Base-by-base conservation (phyloP, 2,888 invertebrate species). In the Athrips mouffetella region DNA sequence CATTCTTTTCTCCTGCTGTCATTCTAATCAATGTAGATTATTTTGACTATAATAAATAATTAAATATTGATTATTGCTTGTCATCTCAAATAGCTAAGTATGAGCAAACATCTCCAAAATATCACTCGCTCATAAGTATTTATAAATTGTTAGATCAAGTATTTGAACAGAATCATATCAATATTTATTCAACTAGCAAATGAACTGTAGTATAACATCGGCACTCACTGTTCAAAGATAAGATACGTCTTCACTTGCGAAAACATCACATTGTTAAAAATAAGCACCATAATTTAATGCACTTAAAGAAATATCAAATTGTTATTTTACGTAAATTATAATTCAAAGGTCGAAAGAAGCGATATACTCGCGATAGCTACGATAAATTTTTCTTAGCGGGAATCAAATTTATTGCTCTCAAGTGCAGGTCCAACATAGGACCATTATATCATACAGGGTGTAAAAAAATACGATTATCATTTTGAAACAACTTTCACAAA, bases 101-200 rank as follows among this genome's bases (percentile, higher is more conserved):
- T 15, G 8, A 20, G 31, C 16, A 45, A 21, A 44, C 18, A 31
- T 21, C 20, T 13, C n/a, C 18, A 13, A 2, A n/a, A 16, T 5
- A 47, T 30, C 30, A 29, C 41, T 48, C 7, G 25, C 25, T 15
- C 13, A 15, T 33, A 48, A 42, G 31, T 48, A 44, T 48, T 35
- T 35, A 20, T 39, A 40, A 30, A 40, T 29, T n/a, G 23, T 40
- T 30, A 31, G 21, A 31, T 23, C 23, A 16, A 47, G 47, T 47
- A 47, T 29, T 47, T 47, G 35, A 40, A 40, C 27, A 27, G 29
- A 39, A 20, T 39, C 39, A 3, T 20, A 21, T 7, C 20, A 40
- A 40, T 40, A 47, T 40, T 20, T 40, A 15, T 21, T 20, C 15
- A 31, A 16, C 21, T 8, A 18, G 11, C 16, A 31, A 33, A 13